phyloP scores from a whole-genome alignment of 2,888 invertebrate genomes.

The Dysmachus trigonus region DNA sequence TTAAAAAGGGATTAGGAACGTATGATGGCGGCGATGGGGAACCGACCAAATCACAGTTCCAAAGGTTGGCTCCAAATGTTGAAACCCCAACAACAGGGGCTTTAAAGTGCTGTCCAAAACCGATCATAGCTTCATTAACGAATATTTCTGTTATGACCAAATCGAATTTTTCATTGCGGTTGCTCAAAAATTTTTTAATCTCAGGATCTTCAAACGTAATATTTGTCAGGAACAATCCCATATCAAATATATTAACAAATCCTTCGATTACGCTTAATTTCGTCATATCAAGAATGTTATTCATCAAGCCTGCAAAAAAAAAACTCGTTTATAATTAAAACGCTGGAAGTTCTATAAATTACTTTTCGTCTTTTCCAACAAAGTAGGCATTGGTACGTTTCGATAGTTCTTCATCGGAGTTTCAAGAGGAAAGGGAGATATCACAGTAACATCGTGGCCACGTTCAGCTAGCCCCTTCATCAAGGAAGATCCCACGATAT shows the following conservation, averaged over 20 bases:
- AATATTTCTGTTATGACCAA: conserved; percentile 62
- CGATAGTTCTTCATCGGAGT: conserved; percentile 55
- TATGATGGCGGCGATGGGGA: conserved; percentile 61
- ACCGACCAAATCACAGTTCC: conserved; percentile 51
- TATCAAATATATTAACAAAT: background rate
- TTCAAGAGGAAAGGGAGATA: conserved; percentile 57
- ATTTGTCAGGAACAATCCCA: conserved; percentile 49
- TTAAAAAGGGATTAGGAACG: conserved; percentile 56
- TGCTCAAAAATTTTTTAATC: conserved; percentile 52
- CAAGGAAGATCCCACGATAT: conserved; percentile 58
- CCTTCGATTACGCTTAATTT: background rate
- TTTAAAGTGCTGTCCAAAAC: conserved; percentile 55
- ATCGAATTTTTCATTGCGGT: conserved; percentile 61
- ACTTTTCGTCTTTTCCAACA: conserved; percentile 38
- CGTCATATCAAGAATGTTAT: background rate
- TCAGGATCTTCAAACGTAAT: conserved; percentile 52
- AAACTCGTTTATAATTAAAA: background rate
- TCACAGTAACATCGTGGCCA: conserved; percentile 61
- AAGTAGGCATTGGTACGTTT: conserved; percentile 52
- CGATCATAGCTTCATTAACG: conserved; percentile 61
- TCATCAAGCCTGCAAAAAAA: conserved; percentile 5
- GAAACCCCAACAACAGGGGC: conserved; percentile 54
- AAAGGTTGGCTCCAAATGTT: conserved; percentile 46
- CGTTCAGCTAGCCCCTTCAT: conserved; percentile 57
- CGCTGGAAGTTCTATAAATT: background rate